Conservation (phyloP, 2,888 invertebrate genomes). For the Drosophila bunnanda region DNA sequence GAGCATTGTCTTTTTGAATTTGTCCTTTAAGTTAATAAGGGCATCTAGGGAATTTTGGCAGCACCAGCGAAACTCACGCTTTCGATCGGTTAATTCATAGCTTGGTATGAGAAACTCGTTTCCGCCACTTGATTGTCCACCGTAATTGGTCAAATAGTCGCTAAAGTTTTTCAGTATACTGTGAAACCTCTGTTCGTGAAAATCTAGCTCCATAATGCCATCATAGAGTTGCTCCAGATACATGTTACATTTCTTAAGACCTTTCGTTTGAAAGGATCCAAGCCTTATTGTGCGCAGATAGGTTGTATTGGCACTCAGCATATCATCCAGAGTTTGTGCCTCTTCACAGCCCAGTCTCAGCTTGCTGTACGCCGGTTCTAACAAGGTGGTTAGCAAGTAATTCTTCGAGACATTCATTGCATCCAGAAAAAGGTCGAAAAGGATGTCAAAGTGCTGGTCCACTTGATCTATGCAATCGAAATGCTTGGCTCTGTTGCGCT, state of each 20-base stretch:
- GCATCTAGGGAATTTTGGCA: slow-evolving; percentile 38
- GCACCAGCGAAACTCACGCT: slow-evolving; percentile 13
- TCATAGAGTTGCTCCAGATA: slow-evolving; percentile 33
- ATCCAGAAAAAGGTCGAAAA: slow-evolving; percentile 30
- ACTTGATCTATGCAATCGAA: slow-evolving; percentile 12
- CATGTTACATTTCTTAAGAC: background rate
- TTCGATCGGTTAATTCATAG: background rate
- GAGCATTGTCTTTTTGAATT: slow-evolving; percentile 29
- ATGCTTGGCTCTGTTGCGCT: background rate
- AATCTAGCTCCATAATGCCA: slow-evolving; percentile 41
- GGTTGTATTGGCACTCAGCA: slow-evolving; percentile 38
- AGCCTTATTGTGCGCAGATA: slow-evolving; percentile 41
- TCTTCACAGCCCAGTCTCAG: slow-evolving; percentile 7
- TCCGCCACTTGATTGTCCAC: background rate
- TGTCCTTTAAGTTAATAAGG: slow-evolving; percentile 27
- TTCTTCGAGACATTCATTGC: slow-evolving; percentile 34
- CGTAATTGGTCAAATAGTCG: slow-evolving; percentile 1
- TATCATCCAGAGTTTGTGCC: slow-evolving; percentile 41
- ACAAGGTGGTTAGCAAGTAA: slow-evolving; percentile 31
- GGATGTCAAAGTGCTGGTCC: background rate
- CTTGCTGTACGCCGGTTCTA: slow-evolving; percentile 18
- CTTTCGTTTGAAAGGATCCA: slow-evolving; percentile 12
- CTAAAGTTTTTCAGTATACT: background rate
- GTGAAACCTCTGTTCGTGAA: slow-evolving; percentile 40
- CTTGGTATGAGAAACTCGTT: background rate